These are phyloP conservation scores for Oncorhynchus tshawytscha DNA, from an alignment of 2,113 vertebrate species.

Conservation along the genomic window DNA sequence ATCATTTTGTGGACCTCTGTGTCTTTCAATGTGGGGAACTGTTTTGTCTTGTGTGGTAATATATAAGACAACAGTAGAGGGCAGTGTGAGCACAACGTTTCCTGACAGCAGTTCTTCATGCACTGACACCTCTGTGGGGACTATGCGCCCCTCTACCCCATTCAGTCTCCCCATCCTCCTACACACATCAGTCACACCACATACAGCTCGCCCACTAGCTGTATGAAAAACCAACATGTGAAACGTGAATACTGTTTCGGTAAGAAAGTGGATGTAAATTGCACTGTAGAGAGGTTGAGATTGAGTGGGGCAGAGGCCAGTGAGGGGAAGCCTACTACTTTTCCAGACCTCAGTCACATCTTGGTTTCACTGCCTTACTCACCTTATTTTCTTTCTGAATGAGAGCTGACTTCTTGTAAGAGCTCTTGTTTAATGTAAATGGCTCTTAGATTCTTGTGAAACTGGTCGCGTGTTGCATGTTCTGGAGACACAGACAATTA, in stretches of 20 bases:
- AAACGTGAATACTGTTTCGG: background rate
- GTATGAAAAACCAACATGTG: background rate
- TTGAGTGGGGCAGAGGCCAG: too few relatives aligned
- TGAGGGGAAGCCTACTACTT: constrained; percentile 40
- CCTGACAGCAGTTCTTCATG: background rate
- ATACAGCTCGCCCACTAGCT: background rate
- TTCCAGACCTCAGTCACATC: constrained; percentile 57
- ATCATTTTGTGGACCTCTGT: too few relatives aligned
- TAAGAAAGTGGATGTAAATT: background rate
- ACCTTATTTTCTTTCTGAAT: constrained; percentile 49
- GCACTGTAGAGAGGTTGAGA: background rate
- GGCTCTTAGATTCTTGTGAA: constrained; percentile 44
- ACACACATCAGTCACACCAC: background rate
- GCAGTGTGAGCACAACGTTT: constrained; percentile 53
- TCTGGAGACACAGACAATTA: background rate
- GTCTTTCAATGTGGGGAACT: too few relatives aligned
- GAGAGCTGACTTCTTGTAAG: constrained; percentile 72
- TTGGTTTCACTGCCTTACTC: constrained; percentile 56
- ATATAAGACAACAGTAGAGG: constrained; percentile 58
- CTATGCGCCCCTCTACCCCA: too few relatives aligned
- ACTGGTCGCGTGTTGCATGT: background rate
- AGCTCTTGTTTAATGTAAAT: constrained; percentile 70
- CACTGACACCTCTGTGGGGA: too few relatives aligned
- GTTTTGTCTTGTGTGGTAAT: background rate
- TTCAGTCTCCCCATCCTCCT: background rate